phyloP scores from a whole-genome alignment of 2,797 vertebrate genomes.

The Bryconaethiops microstoma region DNA sequence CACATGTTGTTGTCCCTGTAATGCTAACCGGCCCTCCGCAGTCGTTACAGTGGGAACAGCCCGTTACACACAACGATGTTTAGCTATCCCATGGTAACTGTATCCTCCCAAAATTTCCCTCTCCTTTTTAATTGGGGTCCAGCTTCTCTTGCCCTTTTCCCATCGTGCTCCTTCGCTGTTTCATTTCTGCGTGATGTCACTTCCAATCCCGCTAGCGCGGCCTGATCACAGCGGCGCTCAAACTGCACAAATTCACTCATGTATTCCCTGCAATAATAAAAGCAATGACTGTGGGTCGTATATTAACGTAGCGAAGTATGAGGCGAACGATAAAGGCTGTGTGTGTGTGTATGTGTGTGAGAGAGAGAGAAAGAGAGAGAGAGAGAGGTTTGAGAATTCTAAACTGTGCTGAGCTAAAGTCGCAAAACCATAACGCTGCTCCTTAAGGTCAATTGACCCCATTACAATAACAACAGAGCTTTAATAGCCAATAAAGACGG shows the following conservation, averaged over 20 bases:
- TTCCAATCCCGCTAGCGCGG: slow-evolving; percentile 24
- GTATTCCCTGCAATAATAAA: slow-evolving; percentile 47
- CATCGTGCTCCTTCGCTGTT: background rate
- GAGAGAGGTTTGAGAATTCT: slow-evolving; percentile 37
- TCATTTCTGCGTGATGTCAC: slow-evolving; percentile 29
- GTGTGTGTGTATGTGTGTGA: background rate
- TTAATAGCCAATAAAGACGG: slow-evolving; percentile 55
- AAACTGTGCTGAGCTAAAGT: slow-evolving; percentile 40
- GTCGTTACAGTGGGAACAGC: background rate
- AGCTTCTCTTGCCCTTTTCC: slow-evolving; percentile 10
- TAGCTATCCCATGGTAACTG: background rate
- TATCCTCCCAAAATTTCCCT: slow-evolving; percentile 6
- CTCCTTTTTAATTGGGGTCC: slow-evolving; percentile 9
- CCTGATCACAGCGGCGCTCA: slow-evolving; percentile 25
- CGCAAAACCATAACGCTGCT: slow-evolving; percentile 33
- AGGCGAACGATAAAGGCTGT: slow-evolving; percentile 8
- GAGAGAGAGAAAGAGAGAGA: too few species aligned
- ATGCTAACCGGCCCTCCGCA: background rate
- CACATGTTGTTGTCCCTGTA: background rate
- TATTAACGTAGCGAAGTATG: slow-evolving; percentile 34
- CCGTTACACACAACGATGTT: background rate
- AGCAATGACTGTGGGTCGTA: slow-evolving; percentile 46
- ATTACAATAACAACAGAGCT: slow-evolving; percentile 56
- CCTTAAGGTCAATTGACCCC: slow-evolving; percentile 44
- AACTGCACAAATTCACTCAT: slow-evolving; percentile 31